These are phyloP conservation scores for Mormoops blainvillei DNA, from an alignment of 2,113 vertebrate species.

Conservation along the genomic window DNA sequence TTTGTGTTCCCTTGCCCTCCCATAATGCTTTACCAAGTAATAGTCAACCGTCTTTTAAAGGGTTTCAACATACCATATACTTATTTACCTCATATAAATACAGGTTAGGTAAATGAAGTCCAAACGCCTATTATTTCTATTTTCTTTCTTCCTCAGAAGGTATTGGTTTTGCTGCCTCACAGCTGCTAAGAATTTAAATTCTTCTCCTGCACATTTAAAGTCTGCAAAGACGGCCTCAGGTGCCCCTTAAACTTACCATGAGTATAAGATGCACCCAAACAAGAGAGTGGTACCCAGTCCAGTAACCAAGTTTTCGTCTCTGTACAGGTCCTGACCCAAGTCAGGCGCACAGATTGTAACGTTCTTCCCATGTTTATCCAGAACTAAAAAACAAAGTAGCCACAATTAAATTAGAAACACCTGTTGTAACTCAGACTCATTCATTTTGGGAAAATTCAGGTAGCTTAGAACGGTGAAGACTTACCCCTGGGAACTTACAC, in stretches of 20 bases:
- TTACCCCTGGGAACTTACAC: background rate
- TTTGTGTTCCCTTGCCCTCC: background rate
- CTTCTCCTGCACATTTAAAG: background rate
- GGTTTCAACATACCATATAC: too few relatives aligned
- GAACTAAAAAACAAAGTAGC: conserved; percentile 66
- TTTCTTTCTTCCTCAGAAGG: background rate
- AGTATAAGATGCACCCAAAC: conserved; percentile 92
- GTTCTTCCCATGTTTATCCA: conserved; percentile 83
- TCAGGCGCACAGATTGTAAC: conserved; percentile 89
- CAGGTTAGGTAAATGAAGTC: background rate
- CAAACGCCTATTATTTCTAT: background rate
- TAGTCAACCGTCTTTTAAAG: background rate
- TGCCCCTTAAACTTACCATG: conserved; percentile 85
- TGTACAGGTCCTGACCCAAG: conserved; percentile 85
- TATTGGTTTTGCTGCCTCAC: background rate
- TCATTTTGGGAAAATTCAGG: background rate
- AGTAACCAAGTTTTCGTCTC: conserved; percentile 89
- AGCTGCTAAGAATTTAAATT: background rate
- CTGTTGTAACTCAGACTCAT: background rate
- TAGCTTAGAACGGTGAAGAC: background rate
- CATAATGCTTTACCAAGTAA: background rate
- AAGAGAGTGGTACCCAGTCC: conserved; percentile 87
- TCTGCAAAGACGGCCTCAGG: background rate
- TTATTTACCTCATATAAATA: background rate
- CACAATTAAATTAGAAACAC: background rate